Base-by-base conservation (phyloP, 2,113 vertebrate genomes). In the Corythornis madagascariensis region DNA sequence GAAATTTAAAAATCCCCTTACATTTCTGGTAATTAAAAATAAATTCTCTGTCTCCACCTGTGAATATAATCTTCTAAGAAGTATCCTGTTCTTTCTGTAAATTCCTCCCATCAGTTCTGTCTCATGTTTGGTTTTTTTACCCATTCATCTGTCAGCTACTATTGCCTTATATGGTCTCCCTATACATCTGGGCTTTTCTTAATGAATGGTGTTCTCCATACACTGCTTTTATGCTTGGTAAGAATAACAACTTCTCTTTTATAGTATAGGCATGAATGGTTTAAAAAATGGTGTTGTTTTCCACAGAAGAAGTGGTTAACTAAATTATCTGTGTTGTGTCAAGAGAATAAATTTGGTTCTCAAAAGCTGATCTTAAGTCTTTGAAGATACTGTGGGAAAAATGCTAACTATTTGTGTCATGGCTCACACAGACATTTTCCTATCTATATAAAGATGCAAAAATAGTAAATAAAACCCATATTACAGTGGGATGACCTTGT, bases 51-150 rank as follows among this genome's bases (percentile, higher is more conserved):
- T 79, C 75, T 82, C 78, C 29, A 76, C 47, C 66, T 86, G 48
- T 77, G 75, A 71, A 74, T 91, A 56, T 59, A 80, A 67, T 69
- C 69, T 92, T 88, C 53, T 74, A 52, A 91, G 90, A 93, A 50
- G 17, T 75, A 75, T 29, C 7, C 24, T 18, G 11, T 86, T 93
- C 50, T 81, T 94, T 89, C 47, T 88, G 57, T 76, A 88, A 88
- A 59, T 95, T 88, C 31, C 88, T 88, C 57, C 66, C 88, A 40
- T 85, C 78, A 92, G 26, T 26, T 78, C 9, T 33, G 21, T 86
- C 16, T 71, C 1, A 3, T 29, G 48, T 29, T 45, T 33, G 33
- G 26, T 33, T 56, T 71, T 9, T 92, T 64, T 15, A 57, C 57
- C 8, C 4, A 79, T 76, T 94, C 47, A 47, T 83, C 42, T 92